Evolutionary conservation across 2,888 invertebrate genomes (phyloP).

Genomic region (Oscheius myriophilus): DNA sequence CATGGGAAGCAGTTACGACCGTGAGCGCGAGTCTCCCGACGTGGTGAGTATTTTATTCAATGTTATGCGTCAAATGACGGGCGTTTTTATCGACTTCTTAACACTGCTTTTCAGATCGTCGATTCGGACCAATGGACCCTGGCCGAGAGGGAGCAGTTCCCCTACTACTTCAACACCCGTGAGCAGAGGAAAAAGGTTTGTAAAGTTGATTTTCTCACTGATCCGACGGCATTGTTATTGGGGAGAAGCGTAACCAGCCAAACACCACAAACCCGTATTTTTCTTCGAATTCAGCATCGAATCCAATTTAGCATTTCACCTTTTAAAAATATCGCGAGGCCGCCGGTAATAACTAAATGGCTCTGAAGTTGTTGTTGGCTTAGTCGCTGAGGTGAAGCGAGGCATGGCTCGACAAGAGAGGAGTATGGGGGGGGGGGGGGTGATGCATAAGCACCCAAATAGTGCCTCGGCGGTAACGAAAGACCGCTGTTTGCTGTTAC

Average conservation of each 20-base stretch:
- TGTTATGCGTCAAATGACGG: background rate
- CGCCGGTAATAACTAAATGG: too few species aligned
- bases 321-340: conserved; percentile 9
- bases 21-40: conserved; percentile 66
- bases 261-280: too few species aligned
- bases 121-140: conserved; percentile 62
- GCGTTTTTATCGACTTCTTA: background rate
- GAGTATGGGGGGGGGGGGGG: too few species aligned
- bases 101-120: conserved; percentile 51
- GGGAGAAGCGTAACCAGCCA: too few species aligned
- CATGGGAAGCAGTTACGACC: conserved; percentile 65
- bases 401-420: too few species aligned
- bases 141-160: conserved; percentile 69
- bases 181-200: conserved; percentile 67
- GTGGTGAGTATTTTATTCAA: conserved; percentile 31
- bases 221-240: too few species aligned
- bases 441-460: too few species aligned
- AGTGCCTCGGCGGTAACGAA: too few species aligned
- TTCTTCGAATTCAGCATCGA: background rate
- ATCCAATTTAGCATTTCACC: background rate
- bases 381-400: too few species aligned
- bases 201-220: background rate
- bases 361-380: too few species aligned
- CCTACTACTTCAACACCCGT: conserved; percentile 70
- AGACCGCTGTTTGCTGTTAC: too few species aligned